phyloP scores from a whole-genome alignment of 2,113 vertebrate species.

The Neolamprologus kungweensis region DNA sequence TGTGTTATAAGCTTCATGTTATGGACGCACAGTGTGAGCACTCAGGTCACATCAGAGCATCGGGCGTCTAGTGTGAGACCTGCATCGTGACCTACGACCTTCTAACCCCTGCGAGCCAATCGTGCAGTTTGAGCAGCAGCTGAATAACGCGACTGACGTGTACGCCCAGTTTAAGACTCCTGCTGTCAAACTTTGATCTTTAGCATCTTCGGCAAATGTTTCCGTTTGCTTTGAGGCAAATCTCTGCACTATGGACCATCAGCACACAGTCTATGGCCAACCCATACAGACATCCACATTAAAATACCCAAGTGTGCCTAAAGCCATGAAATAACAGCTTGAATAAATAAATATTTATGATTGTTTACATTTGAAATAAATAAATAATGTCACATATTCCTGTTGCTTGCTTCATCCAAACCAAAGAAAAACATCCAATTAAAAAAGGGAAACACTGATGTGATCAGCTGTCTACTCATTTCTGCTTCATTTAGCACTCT shows the following conservation, averaged over 20 bases:
- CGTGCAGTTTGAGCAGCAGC: not conserved
- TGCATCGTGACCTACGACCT: not conserved
- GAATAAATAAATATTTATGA: not conserved
- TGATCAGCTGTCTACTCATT: not conserved
- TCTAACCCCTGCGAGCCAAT: not conserved
- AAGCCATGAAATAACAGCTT: not conserved
- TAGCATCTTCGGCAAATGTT: not conserved
- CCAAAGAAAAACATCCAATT: not conserved
- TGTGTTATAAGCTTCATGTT: accelerated
- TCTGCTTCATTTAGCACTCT: accelerated
- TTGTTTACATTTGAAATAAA: not conserved
- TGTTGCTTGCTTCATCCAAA: not conserved
- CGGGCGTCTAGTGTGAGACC: not conserved
- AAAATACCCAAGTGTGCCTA: not conserved
- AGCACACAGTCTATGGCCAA: not conserved
- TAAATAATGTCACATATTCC: not conserved
- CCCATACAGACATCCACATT: not conserved
- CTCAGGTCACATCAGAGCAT: not conserved
- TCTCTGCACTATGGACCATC: not conserved
- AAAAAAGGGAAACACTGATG: accelerated
- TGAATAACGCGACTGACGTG: not conserved
- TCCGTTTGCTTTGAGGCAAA: not conserved
- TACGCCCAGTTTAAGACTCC: not conserved
- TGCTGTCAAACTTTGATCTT: not conserved
- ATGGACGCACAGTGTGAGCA: not conserved